Conservation (phyloP, 2,113 vertebrate species). For the Apaloderma vittatum region DNA sequence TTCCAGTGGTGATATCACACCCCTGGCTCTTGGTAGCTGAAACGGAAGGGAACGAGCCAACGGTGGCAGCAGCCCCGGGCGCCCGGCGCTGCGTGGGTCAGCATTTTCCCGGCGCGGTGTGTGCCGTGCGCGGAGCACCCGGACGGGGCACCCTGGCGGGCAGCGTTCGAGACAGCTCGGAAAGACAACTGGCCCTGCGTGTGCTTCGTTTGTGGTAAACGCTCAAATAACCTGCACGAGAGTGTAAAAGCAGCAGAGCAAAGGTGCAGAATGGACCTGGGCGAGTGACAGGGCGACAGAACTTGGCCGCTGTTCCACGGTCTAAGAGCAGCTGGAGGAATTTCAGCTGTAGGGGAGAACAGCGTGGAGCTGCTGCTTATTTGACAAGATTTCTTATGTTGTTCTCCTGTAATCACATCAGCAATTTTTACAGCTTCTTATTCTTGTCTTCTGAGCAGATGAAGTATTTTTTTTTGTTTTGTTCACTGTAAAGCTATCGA, state of each 20-base stretch:
- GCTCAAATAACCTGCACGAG: rapidly evolving
- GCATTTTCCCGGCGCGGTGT: not conserved
- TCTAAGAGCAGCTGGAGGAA: not conserved
- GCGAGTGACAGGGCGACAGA: rapidly evolving
- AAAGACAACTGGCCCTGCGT: rapidly evolving
- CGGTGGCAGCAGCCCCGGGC: not conserved
- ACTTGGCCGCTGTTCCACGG: rapidly evolving
- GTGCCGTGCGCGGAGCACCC: not conserved
- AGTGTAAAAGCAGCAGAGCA: not conserved
- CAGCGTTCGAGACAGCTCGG: not conserved
- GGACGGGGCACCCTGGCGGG: not conserved
- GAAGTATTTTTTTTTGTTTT: not conserved
- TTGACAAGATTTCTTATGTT: not conserved
- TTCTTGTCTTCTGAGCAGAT: not conserved
- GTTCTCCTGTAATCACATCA: not conserved
- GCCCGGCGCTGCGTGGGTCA: not conserved
- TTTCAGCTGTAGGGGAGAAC: not conserved
- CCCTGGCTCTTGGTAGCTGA: not conserved
- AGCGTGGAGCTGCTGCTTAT: not conserved
- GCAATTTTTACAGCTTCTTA: not conserved
- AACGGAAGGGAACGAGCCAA: not conserved
- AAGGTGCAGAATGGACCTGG: rapidly evolving
- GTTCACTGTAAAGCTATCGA: not conserved
- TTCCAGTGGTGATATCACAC: slow-evolving; percentile 18
- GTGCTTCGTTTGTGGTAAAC: not conserved